Evolutionary conservation across 2,888 invertebrate species (phyloP).

Genomic region (Rhopalosiphum nymphaeae): DNA sequence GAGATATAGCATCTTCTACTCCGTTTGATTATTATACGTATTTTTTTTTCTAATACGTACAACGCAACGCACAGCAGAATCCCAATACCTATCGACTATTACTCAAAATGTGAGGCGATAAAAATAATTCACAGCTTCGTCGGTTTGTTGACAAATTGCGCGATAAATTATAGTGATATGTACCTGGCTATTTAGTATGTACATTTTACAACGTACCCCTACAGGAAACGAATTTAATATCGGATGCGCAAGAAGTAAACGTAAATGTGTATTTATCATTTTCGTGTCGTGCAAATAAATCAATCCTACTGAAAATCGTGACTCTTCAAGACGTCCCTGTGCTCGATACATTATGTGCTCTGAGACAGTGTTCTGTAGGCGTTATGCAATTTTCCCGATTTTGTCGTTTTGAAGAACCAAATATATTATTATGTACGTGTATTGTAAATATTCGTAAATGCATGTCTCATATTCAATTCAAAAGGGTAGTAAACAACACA

Average conservation of each 20-base stretch:
- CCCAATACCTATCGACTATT: background rate
- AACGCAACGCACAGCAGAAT: background rate
- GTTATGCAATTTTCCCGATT: background rate
- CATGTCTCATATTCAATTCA: background rate
- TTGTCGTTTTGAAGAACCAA: background rate
- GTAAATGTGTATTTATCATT: background rate
- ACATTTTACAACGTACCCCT: background rate
- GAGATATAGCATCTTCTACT: background rate
- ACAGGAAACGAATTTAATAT: background rate
- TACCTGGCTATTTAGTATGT: background rate
- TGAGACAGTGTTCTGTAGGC: background rate
- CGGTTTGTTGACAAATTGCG: background rate
- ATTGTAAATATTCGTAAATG: background rate
- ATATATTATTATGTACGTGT: background rate
- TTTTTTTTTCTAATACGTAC: background rate
- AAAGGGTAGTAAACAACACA: background rate
- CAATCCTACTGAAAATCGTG: background rate
- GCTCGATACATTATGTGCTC: background rate
- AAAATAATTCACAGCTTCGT: background rate
- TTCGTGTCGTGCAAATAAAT: background rate
- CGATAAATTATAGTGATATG: background rate
- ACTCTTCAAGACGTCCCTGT: background rate
- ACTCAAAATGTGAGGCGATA: background rate
- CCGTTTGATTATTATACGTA: background rate
- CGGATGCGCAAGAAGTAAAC: background rate